phyloP scores from a whole-genome alignment of 2,797 vertebrate genomes.

The Apogon talboti region DNA sequence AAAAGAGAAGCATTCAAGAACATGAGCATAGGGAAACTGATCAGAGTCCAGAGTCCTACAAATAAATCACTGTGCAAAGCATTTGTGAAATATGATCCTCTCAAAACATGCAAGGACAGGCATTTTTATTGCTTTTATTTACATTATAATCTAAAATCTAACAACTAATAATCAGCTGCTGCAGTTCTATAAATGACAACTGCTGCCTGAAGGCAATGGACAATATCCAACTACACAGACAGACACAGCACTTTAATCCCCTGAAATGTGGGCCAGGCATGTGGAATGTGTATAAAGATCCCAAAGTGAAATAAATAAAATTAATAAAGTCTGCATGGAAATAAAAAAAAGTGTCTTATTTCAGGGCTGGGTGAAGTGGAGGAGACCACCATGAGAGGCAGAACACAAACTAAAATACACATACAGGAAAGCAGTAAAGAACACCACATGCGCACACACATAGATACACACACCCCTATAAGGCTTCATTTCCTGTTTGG shows the following conservation, averaged over 20 bases:
- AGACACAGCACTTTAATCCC: background rate
- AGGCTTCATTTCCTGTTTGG: constrained; percentile 74
- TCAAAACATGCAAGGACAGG: no score
- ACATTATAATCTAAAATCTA: background rate
- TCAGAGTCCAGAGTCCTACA: no score
- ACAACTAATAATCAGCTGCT: no score
- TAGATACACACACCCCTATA: constrained; percentile 25
- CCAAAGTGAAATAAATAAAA: constrained; percentile 15
- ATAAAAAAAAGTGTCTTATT: constrained; percentile 10
- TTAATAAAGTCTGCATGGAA: constrained; percentile 11
- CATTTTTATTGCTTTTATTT: background rate
- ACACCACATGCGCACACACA: constrained; percentile 36
- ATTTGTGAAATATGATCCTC: no score
- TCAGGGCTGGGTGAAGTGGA: constrained; percentile 29
- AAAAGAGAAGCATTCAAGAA: no score
- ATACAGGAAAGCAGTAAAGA: constrained; percentile 42
- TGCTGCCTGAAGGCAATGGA: constrained; percentile 5
- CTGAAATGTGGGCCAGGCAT: constrained; percentile 1
- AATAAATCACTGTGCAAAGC: no score
- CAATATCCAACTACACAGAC: constrained; percentile 23
- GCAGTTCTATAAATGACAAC: background rate
- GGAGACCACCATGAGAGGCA: constrained; percentile 51
- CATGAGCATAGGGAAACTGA: no score
- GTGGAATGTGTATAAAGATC: constrained; percentile 21
- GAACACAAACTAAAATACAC: constrained; percentile 45